These are phyloP conservation scores for Sapajus apella DNA, from an alignment of 2,113 vertebrate species.

Conservation along the genomic window DNA sequence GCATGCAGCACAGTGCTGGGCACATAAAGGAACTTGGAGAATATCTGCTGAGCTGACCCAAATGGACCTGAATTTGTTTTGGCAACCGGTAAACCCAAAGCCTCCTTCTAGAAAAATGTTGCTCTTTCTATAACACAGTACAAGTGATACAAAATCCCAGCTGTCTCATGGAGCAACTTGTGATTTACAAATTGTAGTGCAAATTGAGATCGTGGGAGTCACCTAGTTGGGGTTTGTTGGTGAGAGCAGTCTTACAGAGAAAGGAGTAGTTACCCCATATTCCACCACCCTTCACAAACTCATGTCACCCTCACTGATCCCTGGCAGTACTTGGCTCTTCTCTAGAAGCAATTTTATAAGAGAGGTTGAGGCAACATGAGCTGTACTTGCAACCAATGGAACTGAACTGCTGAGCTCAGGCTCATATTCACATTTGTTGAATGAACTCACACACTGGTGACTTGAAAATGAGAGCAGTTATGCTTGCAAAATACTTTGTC, in stretches of 20 bases:
- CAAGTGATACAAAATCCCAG: neutral
- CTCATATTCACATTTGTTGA: neutral
- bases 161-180: neutral
- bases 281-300: neutral
- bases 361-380: neutral
- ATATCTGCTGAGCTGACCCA: neutral
- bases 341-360: neutral
- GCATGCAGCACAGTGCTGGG: neutral
- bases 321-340: neutral
- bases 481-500: constrained; percentile 52
- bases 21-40: neutral
- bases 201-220: neutral
- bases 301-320: neutral
- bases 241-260: neutral
- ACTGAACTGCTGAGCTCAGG: neutral
- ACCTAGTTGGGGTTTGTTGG: neutral
- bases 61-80: constrained; percentile 3
- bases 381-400: neutral
- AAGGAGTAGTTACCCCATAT: neutral
- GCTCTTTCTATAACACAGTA: neutral
- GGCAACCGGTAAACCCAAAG: neutral
- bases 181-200: neutral
- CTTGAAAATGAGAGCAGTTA: constrained; percentile 33
- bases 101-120: neutral
- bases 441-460: constrained; percentile 22